Base-by-base conservation (phyloP, 2,113 vertebrate genomes). In the Acanthisitta chloris region DNA sequence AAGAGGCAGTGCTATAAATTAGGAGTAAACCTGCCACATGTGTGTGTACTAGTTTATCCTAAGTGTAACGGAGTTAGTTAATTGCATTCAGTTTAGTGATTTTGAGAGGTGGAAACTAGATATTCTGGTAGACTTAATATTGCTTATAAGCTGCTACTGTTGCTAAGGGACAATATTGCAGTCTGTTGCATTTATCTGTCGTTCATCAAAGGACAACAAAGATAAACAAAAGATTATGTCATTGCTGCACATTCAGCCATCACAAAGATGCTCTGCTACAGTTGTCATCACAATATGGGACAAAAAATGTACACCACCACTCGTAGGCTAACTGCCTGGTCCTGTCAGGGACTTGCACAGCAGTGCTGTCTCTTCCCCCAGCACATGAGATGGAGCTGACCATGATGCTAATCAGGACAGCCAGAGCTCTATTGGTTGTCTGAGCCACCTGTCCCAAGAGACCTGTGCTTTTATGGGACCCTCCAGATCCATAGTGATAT, bases 371-470 rank as follows among this genome's bases (percentile, higher is more conserved):
- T 78, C 16, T 13, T 78, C 31, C 17, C 36, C 21, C 55, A 57
- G 0, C 20, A 7, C 4, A 11, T 46, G 55, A 61, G 36, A 38
- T 61, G 55, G 55, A 70, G 26, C 74, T 73, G 29, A 29, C 24
- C 1, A 0, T 40, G 24, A 29, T 1, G 0, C 62, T 40, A 12
- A 0, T 31, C 21, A 45, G 43, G 62, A 71, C 34, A 54, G 36
- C 12, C 69, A 77, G 54, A 73, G 16, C 12, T 11, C 6, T 23
- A 3, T 43, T 59, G 11, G 7, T 36, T 18, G 4, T 73, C 29
- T 26, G 26, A 73, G 42, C 29, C 33, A 38, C 14, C 14, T 73
- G 26, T 78, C 40, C 42, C 45, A 28, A 6, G 1, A 69, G 29
- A 54, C 5, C 19, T 0, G 0, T 14, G 31, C 15, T 78, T 65